Evolutionary conservation across 2,888 invertebrate species (phyloP), one percentile per base, ranked within the genome.

Genomic region (Cephonodes hylas): DNA sequence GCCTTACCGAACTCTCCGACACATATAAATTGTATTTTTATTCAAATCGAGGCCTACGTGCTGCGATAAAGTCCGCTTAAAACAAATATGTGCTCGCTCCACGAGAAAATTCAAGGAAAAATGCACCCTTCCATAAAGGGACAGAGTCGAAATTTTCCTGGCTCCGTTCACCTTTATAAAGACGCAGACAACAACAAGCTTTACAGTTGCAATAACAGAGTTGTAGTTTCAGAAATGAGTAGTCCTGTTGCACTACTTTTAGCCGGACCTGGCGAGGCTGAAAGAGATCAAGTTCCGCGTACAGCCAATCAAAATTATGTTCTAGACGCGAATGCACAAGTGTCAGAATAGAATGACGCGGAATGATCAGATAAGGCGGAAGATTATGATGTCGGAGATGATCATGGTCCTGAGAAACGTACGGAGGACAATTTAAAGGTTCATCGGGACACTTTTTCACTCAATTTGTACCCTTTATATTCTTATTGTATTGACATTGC

Each of bases 1-100:
- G 86, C 83, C 85, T 85, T 81, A 83, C 86, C 86, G 79, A 81
- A 84, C 84, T 83, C 86, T 77, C 85, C 86, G 85, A 88, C 91
- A 91, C 92, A 92, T 91, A 91, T 89, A 92, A 91, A 91, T 91
- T 85, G 92, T 89, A 88, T 91, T 90, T 91, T 92, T 92, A 92
- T 92, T 92, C 90, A 92, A 92, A 92, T 91, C 83, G 80, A 83
- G 59, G 83, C 86, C 86, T 88, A 89, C 90, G 89, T 89, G 89
- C 88, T 74, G 80, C 82, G 86, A 89, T 90, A 89, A 89, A 87
- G 83, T 83, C 88, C 83, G 81, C 84, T 89, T 86, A 87, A 89
- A 91, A 89, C 89, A 89, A 91, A 90, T 88, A 90, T 85, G 84
- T 83, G 77, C 84, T 81, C 81, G 81, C 67, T 67, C 59, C 61